Evolutionary conservation across 2,113 vertebrate species (phyloP), one percentile per base, ranked within the genome.

Genomic region (Emydocephalus ijimae): DNA sequence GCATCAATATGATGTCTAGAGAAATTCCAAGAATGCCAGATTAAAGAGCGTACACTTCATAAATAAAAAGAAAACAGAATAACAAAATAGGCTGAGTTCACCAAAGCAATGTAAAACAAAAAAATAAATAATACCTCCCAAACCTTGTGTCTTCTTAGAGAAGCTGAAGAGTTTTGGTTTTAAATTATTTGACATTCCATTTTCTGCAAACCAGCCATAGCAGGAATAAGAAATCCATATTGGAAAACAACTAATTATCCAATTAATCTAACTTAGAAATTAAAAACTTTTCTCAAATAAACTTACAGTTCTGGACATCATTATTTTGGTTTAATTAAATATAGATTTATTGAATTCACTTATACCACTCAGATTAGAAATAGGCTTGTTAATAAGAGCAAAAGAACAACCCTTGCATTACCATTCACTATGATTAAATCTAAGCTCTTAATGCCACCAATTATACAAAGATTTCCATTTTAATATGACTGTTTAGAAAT

Each of bases 401-500:
- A 34, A 89, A 81, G 54, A 89, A 91, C 6, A 24, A 14, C 7
- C 23, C 8, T 90, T 43, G 0, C 11, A 90, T 56, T 89, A 92
- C 21, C 12, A 85, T 55, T 48, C 39, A 6, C 18, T 74, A 69
- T 89, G 57, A 90, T 61, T 94, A n/a, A 64, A 91, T 56, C 48
- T 89, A 85, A 90, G 15, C 52, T 39, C 3, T 55, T 92, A 54
- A 90, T 29, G 20, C 0, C 39, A 94, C 88, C 20, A 55, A 39
- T 56, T 93, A 91, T 57, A 29, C 43, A 23, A 86, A 94, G 34
- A 95, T 94, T 91, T 91, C 56, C 85, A 92, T 23, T 88, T 56
- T 89, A 4, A 20, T 57, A 8, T 48, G 91, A 93, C 74, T 92
- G 89, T 23, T 95, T 94, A 85, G 54, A 61, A 89, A 29, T 89